Base-by-base conservation (phyloP, 2,888 invertebrate genomes). In the Lysandra bellargus region DNA sequence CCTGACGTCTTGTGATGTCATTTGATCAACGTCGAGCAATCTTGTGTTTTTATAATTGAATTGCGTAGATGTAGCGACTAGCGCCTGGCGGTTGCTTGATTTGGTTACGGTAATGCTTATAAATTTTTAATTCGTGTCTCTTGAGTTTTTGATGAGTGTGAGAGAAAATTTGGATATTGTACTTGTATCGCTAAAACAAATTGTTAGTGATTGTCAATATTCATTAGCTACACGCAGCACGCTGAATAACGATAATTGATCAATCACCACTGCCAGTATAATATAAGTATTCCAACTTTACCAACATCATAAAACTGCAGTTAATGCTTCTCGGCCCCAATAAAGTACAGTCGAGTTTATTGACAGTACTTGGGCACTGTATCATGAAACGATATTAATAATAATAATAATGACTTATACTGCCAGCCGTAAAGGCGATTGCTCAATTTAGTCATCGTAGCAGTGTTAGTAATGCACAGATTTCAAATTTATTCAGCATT, bases 1-100 rank as follows among this genome's bases (percentile, higher is more conserved):
- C 33, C 14, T 33, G 69, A 84, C 85, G 85, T 85, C 83, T 85
- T 85, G 84, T 84, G 86, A 86, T 86, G 84, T 83, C 85, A 84
- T 85, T 85, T 85, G 75, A 85, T 85, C 80, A 82, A 84, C 84
- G 84, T 81, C 82, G 82, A 81, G 83, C 83, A 79, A 78, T 80
- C 78, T 79, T 79, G 80, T 64, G 33, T 57, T 76, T 75, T 53
- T 75, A n/a, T 76, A 57, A 30, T 57, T 23, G 49, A 76, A 30
- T 76, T 53, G 23, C 30, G 6, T 76, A 37, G 44, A 74, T 44
- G 40, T 57, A 57, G 53, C 53, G 53, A 53, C 33, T n/a, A 73
- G 49, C 49, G 12, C 9, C 33, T n/a, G 40, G 17, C 17, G 37
- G 53, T 33, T 23, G 49, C 4, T 14, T 76, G 0, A 75, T 49